Conservation (phyloP, 92 coral and sea anemone species). For the Porites evermanni region DNA sequence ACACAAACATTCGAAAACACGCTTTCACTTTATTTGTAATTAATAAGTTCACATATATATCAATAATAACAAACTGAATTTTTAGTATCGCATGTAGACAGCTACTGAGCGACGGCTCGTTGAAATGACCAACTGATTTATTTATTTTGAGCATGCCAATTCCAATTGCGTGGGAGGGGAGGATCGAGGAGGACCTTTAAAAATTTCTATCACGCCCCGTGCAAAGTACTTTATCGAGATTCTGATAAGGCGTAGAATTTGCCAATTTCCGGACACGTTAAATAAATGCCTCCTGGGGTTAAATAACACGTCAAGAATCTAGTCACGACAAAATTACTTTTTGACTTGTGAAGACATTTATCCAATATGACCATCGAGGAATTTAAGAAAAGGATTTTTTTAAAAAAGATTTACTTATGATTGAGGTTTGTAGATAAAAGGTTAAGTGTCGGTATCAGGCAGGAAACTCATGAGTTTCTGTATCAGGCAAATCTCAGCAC, state of each 20-base stretch:
- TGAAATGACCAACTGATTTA: background rate
- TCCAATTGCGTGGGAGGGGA: background rate
- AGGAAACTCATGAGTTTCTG: no score
- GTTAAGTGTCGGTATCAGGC: no score
- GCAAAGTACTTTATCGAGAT: background rate
- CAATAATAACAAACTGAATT: background rate
- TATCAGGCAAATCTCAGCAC: no score
- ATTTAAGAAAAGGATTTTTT: no score
- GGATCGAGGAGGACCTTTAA: background rate
- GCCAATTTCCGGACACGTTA: constrained; percentile 1
- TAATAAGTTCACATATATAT: background rate
- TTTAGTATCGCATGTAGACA: background rate
- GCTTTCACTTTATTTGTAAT: background rate
- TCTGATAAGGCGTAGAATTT: background rate
- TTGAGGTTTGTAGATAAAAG: no score
- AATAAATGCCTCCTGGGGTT: no score
- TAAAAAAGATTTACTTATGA: no score
- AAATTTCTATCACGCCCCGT: constrained; percentile 2
- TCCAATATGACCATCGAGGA: no score
- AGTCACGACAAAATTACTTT: no score
- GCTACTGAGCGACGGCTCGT: background rate
- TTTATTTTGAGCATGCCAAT: constrained; percentile 17
- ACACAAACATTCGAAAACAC: background rate
- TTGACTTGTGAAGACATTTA: no score
- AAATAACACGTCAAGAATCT: no score